Conservation (phyloP, 1,140 invertebrate genomes). For the Cydia splendana region DNA sequence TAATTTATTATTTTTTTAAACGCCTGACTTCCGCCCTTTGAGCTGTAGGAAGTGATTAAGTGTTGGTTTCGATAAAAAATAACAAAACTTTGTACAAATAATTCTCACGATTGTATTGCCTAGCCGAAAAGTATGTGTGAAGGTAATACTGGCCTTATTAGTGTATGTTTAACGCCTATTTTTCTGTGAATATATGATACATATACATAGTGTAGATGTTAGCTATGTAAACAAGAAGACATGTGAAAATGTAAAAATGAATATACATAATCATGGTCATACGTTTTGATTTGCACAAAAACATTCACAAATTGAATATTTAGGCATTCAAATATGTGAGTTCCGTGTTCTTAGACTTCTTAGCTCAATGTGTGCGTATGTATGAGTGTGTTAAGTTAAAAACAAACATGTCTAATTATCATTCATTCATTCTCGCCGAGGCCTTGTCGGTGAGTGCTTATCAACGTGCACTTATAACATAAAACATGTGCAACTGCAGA, state of each 20-base stretch:
- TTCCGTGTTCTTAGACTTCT: constrained; percentile 38
- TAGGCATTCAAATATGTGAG: constrained; percentile 32
- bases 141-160: constrained; percentile 46
- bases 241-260: not conserved
- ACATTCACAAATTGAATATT: not conserved
- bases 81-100: constrained; percentile 66
- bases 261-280: not conserved
- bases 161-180: not conserved
- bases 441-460: constrained; percentile 60
- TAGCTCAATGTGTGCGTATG: constrained; percentile 44
- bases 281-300: not conserved
- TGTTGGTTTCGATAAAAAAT: constrained; percentile 69
- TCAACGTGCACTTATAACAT: constrained; percentile 52
- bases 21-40: constrained; percentile 74
- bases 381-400: constrained; percentile 54
- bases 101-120: constrained; percentile 65
- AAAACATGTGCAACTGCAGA: not conserved
- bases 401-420: constrained; percentile 73
- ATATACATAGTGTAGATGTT: not conserved
- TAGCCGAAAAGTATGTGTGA: constrained; percentile 53
- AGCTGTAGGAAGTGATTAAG: constrained; percentile 77
- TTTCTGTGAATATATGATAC: not conserved
- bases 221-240: not conserved
- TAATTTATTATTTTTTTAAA: constrained; percentile 77
- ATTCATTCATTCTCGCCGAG: constrained; percentile 71